Conservation (phyloP, 92 coral and sea anemone species). For the Parazoanthus swiftii region DNA sequence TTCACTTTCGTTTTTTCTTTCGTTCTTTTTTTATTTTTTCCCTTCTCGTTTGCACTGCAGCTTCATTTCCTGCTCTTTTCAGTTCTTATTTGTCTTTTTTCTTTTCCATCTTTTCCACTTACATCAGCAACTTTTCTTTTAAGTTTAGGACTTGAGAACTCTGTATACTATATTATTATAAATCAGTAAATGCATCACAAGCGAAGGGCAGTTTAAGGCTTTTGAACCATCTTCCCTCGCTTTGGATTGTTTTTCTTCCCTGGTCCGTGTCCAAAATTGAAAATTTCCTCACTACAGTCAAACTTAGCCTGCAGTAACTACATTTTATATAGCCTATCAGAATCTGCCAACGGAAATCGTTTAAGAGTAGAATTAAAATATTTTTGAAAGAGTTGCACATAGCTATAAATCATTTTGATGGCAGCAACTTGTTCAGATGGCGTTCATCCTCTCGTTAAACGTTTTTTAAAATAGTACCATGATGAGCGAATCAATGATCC, state of each 20-base stretch:
- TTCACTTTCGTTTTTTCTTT: not conserved
- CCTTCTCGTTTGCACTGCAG: not conserved
- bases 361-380: not conserved
- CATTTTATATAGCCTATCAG: not conserved
- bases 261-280: not conserved
- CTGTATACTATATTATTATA: too few species aligned
- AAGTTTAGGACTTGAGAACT: too few species aligned
- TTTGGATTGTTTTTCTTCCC: too few species aligned
- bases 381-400: not conserved
- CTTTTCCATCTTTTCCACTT: too few species aligned
- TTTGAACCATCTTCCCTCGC: too few species aligned
- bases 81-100: too few species aligned
- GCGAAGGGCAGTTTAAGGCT: too few species aligned
- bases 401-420: slow-evolving; percentile 14
- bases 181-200: too few species aligned
- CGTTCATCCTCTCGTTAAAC: not conserved
- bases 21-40: not conserved
- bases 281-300: not conserved
- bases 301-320: not conserved
- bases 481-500: slow-evolving; percentile 9
- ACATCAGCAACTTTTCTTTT: too few species aligned
- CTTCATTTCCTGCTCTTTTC: too few species aligned
- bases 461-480: not conserved
- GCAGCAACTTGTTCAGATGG: not conserved
- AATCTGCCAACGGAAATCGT: slow-evolving; percentile 1